Base-by-base conservation (phyloP, 2,113 vertebrate species). In the Odontesthes bonariensis region DNA sequence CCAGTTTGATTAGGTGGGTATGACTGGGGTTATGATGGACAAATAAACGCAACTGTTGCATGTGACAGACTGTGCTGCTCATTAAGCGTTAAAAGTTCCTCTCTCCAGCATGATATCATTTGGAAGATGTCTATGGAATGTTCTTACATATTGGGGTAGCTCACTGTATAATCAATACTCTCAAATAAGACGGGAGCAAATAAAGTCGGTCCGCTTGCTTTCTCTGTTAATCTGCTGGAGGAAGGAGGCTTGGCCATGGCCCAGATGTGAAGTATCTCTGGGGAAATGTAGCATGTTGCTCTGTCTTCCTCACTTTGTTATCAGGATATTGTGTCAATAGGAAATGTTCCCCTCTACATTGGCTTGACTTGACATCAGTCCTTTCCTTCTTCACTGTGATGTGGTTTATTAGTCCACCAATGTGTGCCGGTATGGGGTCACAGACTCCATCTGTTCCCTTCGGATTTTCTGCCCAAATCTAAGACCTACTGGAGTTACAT, bases 371-470 rank as follows among this genome's bases (percentile, higher is more conserved):
- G 44, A 47, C 38, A 13, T 63, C 51, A 66, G 62, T 73, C 49
- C 70, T 56, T 67, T 42, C 49, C 22, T 12, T 76, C 60, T 72
- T 17, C 44, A 23, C 47, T 72, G 53, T 57, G 56, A 81, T 77
- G n/a, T 75, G 58, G 69, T 58, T 77, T 56, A 75, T 82, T 58
- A 62, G 62, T 79, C 54, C 68, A 54, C 47, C 13, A 19, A 17
- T 61, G 78, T 16, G 1, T 73, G 71, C 17, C 19, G 38, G 82
- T 78, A 66, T 82, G 87, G 55, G 74, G 73, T 87, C 81, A 69
- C 44, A 31, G 19, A 74, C 73, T 73, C 89, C 91, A 87, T 89
- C 82, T 90, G 87, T 83, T 85, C 64, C 61, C 54, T 62, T 10
- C 32, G 79, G 65, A 77, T 77, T 82, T 71, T 63, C 70, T 78